A percentile compares a stretch with the other conserved stretches of the same genome.
Evolutionary conservation across 2,113 vertebrate species (phyloP).

Genomic region (Jacana jacana): DNA sequence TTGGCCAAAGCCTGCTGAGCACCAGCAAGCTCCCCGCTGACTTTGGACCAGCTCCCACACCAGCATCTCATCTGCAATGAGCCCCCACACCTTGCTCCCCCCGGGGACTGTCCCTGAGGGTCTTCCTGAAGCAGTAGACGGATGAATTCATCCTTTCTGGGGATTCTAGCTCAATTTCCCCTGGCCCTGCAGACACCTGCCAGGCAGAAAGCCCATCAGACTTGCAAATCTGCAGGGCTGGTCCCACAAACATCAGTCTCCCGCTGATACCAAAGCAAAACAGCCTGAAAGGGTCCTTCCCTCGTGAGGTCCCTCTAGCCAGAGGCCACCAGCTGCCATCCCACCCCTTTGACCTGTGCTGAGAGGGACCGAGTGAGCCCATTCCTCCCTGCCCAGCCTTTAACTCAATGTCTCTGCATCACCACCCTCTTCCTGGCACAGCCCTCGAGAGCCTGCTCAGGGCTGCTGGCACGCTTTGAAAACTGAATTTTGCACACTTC

Average conservation of each 20-base stretch:
- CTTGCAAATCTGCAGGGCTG: neutral
- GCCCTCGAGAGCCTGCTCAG: neutral
- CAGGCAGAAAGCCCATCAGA: neutral
- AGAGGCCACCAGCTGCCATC: neutral
- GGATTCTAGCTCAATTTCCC: fast-evolving
- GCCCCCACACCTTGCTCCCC: neutral
- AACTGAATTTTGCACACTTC: neutral
- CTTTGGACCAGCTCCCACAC: neutral
- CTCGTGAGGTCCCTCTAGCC: neutral
- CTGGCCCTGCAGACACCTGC: neutral
- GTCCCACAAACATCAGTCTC: neutral
- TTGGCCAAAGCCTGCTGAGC: neutral
- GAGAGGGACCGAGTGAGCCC: neutral
- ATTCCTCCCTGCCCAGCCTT: neutral
- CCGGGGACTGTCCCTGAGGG: neutral
- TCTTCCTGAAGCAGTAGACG: neutral
- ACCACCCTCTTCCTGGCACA: neutral
- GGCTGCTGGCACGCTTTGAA: neutral
- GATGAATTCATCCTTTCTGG: neutral
- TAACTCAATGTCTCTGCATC: neutral
- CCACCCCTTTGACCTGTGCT: neutral
- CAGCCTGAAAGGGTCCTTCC: neutral
- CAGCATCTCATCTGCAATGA: fast-evolving
- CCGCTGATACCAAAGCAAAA: neutral
- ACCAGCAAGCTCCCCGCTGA: neutral